These are phyloP conservation scores for Leptinotarsa haldemani DNA, from an alignment of 2,888 invertebrate species.

Conservation along the genomic window DNA sequence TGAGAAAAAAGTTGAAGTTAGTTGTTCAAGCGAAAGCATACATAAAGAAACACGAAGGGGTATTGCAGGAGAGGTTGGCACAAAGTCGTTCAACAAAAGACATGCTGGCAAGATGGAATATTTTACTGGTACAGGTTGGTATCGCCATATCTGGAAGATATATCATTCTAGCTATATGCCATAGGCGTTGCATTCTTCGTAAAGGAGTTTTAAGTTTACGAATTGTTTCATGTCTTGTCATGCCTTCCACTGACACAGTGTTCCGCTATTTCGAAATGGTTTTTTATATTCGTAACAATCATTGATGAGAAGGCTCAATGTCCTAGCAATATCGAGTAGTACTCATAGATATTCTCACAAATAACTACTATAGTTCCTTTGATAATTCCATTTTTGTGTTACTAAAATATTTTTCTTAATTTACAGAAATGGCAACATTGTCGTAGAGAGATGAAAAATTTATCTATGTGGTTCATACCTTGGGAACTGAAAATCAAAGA, in stretches of 20 bases:
- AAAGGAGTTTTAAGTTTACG: too few relatives aligned
- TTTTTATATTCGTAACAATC: too few relatives aligned
- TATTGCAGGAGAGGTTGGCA: constrained; percentile 88
- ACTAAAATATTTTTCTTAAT: background rate
- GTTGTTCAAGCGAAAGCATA: constrained; percentile 88
- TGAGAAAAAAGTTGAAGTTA: constrained; percentile 84
- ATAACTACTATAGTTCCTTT: background rate
- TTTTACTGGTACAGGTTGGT: constrained; percentile 81
- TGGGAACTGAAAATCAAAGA: constrained; percentile 97
- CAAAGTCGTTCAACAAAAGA: constrained; percentile 88
- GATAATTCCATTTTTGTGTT: background rate
- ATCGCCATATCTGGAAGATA: background rate
- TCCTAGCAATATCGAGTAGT: too few relatives aligned
- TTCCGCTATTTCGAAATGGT: too few relatives aligned
- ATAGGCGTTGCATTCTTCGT: too few relatives aligned
- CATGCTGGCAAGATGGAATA: constrained; percentile 85
- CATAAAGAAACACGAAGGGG: constrained; percentile 90
- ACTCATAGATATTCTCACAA: background rate
- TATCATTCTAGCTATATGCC: too few relatives aligned
- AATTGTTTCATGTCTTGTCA: too few relatives aligned
- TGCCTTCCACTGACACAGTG: too few relatives aligned
- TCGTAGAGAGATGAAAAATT: constrained; percentile 86
- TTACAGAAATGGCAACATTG: constrained; percentile 84
- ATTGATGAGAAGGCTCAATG: too few relatives aligned
- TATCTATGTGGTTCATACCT: constrained; percentile 88